Evolutionary conservation across 1,140 invertebrate species (phyloP), one percentile per base, ranked within the genome.

Genomic region (Limonius californicus): DNA sequence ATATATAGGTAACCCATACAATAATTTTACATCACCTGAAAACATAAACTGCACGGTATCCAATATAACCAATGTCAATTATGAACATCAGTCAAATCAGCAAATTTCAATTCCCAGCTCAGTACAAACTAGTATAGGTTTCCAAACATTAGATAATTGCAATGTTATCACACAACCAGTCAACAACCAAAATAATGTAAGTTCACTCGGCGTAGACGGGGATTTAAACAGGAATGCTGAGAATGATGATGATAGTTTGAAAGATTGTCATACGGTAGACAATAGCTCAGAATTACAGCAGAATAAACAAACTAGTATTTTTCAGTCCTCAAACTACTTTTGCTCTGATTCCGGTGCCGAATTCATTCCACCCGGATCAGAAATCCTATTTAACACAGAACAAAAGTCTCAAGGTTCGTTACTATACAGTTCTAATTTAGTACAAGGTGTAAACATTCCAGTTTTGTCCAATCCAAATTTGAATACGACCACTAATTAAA

Each of bases 1-100:
- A 59, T 83, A 82, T 61, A 67, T 83, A 30, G 78, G 77, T 0
- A 80, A 83, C 64, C 81, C 81, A 0, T 83, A 83, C 69, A 82
- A 79, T 58, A 59, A 14, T 18, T 19, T 16, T 20, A 39, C 21
- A 15, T 16, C 70, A 72, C 53, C 67, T 19, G 27, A 64, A 67
- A n/a, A 59, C 63, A 21, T 21, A 11, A 63, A 21, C n/a, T 54
- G 55, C 6, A 42, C 16, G 14, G 9, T 21, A 32, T 30, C 55
- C 20, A 23, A 57, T 39, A n/a, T n/a, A 43, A 8, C 15, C 54
- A 61, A 50, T 18, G n/a, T 57, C 11, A 23, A 60, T 39, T 6
- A 2, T 39, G n/a, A 39, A 2, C 7, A 39, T 39, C 20, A 50
- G 23, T n/a, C 7, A 39, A 39, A 39, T 39, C 20, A 50, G 23